Conservation (phyloP, 2,888 invertebrate species). For the Clepsis dumicolana region DNA sequence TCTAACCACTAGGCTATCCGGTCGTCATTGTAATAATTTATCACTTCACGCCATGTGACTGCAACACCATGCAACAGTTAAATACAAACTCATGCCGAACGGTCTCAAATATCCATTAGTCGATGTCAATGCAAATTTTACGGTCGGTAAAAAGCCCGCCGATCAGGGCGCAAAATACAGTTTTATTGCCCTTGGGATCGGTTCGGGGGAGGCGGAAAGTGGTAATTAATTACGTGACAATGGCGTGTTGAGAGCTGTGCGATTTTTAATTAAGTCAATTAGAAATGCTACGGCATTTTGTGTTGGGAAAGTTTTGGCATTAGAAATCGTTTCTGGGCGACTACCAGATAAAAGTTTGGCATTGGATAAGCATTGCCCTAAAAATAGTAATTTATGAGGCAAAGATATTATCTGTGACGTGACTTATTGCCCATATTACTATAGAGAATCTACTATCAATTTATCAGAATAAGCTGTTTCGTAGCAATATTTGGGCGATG, state of each 20-base stretch:
- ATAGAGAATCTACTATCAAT: too few relatives aligned
- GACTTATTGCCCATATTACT: too few relatives aligned
- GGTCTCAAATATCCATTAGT: constrained; percentile 17
- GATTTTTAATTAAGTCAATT: neutral
- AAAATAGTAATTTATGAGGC: too few relatives aligned
- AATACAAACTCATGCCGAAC: neutral
- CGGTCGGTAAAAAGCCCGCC: neutral
- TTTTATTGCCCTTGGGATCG: constrained; percentile 4
- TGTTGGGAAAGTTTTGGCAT: neutral
- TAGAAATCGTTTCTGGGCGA: too few relatives aligned
- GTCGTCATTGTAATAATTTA: too few relatives aligned
- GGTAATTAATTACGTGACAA: constrained; percentile 2
- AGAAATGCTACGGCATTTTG: neutral
- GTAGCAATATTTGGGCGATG: too few relatives aligned
- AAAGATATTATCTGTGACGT: too few relatives aligned
- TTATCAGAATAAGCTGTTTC: too few relatives aligned
- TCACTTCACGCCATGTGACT: neutral
- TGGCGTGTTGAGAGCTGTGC: neutral
- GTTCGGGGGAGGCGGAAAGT: neutral
- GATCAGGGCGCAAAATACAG: neutral
- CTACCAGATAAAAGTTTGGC: too few relatives aligned
- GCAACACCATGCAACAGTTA: constrained; percentile 6
- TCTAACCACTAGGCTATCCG: too few relatives aligned
- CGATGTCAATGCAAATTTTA: constrained; percentile 9
- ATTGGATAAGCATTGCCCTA: too few relatives aligned